Evolutionary conservation across 2,797 vertebrate genomes (phyloP).

Genomic region (Gallinago solitaria): DNA sequence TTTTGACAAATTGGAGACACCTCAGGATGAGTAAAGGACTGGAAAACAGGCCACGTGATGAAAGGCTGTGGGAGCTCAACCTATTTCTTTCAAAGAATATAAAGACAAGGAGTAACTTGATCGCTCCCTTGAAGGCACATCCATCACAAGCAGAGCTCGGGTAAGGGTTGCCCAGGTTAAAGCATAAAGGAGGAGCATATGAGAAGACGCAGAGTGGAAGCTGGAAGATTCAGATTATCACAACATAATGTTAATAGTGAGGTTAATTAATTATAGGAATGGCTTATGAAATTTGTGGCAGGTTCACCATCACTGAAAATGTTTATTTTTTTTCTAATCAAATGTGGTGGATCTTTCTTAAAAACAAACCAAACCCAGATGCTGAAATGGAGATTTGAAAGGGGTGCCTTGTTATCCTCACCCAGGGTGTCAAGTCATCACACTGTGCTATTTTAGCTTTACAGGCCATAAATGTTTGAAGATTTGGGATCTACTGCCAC

Average conservation of each 20-base stretch:
- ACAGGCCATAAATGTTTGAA: background rate
- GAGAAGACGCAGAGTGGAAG: background rate
- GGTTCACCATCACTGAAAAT: background rate
- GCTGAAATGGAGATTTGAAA: background rate
- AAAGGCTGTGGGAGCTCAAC: background rate
- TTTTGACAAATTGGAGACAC: background rate
- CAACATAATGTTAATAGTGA: background rate
- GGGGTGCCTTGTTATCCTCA: background rate
- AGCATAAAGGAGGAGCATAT: background rate
- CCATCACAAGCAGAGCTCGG: background rate
- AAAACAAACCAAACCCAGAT: background rate
- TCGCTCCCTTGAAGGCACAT: background rate
- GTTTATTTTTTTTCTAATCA: background rate
- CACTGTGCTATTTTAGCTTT: background rate
- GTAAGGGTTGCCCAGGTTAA: background rate
- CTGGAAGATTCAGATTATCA: background rate
- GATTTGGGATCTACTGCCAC: background rate
- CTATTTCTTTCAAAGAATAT: background rate
- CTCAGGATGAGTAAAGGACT: background rate
- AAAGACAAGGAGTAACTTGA: background rate
- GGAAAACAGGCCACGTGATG: background rate
- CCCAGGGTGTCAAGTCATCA: background rate
- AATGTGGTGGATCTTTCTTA: background rate
- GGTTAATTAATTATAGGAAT: background rate
- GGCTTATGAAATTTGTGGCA: background rate